phyloP scores from a whole-genome alignment of 2,888 invertebrate species.

The Cerastis rubricosa region DNA sequence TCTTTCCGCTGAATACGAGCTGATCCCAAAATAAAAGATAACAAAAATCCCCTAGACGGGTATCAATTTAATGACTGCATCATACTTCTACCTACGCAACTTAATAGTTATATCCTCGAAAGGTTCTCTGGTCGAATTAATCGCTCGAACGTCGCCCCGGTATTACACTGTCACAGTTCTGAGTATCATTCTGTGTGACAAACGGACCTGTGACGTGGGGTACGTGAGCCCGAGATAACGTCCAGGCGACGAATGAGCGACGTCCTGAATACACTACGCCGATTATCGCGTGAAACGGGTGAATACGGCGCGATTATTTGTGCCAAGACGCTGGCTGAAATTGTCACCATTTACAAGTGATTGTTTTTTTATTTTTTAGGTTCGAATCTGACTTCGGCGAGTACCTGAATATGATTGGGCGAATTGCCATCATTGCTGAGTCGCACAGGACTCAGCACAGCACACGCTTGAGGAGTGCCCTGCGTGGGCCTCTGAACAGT shows the following conservation, averaged over 20 bases:
- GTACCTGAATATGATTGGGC: too few species aligned
- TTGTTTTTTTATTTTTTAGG: neutral
- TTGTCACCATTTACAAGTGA: neutral
- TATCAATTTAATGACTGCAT: neutral
- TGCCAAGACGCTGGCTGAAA: neutral
- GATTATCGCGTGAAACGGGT: slow-evolving; percentile 25
- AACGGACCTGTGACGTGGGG: slow-evolving; percentile 78
- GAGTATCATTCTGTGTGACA: slow-evolving; percentile 76
- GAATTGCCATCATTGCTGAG: too few species aligned
- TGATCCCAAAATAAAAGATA: neutral
- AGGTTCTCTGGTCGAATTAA: slow-evolving; percentile 61
- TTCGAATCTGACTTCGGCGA: neutral
- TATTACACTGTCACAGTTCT: slow-evolving; percentile 70
- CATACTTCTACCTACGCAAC: neutral
- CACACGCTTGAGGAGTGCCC: too few species aligned
- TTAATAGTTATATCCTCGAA: slow-evolving; percentile 54
- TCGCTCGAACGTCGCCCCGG: slow-evolving; percentile 59
- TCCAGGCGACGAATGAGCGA: slow-evolving; percentile 81
- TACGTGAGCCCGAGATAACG: slow-evolving; percentile 81
- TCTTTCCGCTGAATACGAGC: neutral
- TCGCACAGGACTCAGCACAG: too few species aligned
- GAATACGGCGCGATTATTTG: neutral
- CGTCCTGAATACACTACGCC: slow-evolving; percentile 78
- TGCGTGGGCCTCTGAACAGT: too few species aligned
- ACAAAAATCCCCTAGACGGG: neutral